These are phyloP conservation scores for Oreohelix idahoensis DNA, from an alignment of 1,140 invertebrate genomes.

Conservation along the genomic window DNA sequence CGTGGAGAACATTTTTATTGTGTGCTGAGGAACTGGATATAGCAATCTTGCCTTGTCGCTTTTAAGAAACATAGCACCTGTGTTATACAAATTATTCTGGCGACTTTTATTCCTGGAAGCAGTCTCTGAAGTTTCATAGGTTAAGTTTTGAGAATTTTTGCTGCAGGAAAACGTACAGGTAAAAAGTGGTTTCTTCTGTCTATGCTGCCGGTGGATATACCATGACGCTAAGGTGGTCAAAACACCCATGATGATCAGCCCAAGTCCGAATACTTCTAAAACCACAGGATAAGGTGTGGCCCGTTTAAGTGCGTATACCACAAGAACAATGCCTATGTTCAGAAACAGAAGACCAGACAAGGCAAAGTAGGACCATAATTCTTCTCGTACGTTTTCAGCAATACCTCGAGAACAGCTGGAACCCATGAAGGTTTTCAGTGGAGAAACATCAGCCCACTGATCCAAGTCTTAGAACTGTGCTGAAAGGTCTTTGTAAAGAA, in stretches of 20 bases:
- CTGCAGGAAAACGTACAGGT: neutral
- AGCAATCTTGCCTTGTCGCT: neutral
- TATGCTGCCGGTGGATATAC: slow-evolving; percentile 19
- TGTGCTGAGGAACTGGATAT: neutral
- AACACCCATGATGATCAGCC: slow-evolving; percentile 20
- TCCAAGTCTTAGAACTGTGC: too few relatives aligned
- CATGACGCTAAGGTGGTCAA: slow-evolving; percentile 21
- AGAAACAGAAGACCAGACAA: slow-evolving; percentile 8
- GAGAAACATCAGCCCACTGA: neutral
- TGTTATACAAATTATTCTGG: neutral
- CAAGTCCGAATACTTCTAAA: slow-evolving; percentile 1
- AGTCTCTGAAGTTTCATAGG: neutral
- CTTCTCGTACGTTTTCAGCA: slow-evolving; percentile 10
- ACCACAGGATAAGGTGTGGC: neutral
- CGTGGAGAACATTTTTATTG: neutral
- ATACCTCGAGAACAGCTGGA: neutral
- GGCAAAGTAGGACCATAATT: slow-evolving; percentile 25
- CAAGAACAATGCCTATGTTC: slow-evolving; percentile 10
- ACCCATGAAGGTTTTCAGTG: neutral
- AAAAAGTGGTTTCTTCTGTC: neutral
- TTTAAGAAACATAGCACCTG: neutral
- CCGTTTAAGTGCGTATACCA: slow-evolving; percentile 19
- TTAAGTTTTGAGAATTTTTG: neutral
- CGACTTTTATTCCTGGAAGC: neutral
- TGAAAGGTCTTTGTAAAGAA: too few relatives aligned